Conservation (phyloP, 2,797 vertebrate genomes). For the Oreochromis grahami region DNA sequence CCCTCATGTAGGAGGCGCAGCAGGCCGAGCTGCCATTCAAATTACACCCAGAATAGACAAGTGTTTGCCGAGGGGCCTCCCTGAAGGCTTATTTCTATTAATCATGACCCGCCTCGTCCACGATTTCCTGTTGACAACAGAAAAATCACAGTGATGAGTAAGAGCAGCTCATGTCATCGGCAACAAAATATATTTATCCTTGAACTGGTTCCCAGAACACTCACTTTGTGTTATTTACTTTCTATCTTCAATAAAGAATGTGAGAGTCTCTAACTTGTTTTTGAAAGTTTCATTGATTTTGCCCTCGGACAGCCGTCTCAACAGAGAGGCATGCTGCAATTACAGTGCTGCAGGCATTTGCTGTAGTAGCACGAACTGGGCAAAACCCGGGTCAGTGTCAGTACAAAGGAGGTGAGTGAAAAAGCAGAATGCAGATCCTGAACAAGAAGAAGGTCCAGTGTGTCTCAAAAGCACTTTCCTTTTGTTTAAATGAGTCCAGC, state of each 20-base stretch:
- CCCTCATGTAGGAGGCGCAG: background rate
- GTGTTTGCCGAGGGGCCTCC: background rate
- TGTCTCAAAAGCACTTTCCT: background rate
- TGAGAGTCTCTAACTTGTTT: background rate
- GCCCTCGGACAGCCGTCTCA: background rate
- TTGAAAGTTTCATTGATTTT: background rate
- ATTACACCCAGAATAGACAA: background rate
- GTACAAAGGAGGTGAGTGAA: background rate
- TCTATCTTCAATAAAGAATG: background rate
- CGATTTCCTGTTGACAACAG: background rate
- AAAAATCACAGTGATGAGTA: background rate
- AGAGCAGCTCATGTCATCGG: background rate
- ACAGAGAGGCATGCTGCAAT: background rate
- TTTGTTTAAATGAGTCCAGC: background rate
- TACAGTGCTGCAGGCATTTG: background rate
- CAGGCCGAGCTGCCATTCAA: background rate
- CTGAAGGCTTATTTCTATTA: background rate
- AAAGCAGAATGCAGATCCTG: background rate
- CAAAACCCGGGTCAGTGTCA: background rate
- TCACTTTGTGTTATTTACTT: background rate
- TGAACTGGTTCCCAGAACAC: background rate
- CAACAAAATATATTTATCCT: background rate
- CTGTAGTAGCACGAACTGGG: background rate
- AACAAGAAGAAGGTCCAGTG: background rate
- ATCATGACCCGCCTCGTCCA: background rate